Evolutionary conservation across 2,888 invertebrate genomes (phyloP).

Genomic region (Drosophila suboccidentalis): DNA sequence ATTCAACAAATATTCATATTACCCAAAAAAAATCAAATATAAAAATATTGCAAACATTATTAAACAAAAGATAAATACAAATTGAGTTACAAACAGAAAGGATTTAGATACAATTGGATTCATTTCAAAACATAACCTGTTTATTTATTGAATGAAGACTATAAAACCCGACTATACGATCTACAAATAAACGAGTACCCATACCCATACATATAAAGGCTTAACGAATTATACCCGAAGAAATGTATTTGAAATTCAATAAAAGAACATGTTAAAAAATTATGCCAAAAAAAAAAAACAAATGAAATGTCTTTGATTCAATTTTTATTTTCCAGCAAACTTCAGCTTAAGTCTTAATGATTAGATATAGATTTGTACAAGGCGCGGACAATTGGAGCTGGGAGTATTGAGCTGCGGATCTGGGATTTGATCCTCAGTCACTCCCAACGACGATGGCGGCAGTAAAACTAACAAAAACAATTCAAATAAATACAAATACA

Average conservation of each 20-base stretch:
- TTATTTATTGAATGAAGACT: constrained; percentile 22
- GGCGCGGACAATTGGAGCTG: constrained; percentile 47
- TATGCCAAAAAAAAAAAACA: constrained; percentile 52
- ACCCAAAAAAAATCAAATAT: constrained; percentile 13
- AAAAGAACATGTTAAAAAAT: constrained; percentile 76
- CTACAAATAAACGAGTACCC: constrained; percentile 48
- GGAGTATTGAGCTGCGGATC: constrained; percentile 7
- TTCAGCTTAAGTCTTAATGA: constrained; percentile 67
- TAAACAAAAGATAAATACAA: background rate
- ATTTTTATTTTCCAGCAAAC: constrained; percentile 31
- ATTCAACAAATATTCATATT: constrained; percentile 31
- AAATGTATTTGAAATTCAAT: constrained; percentile 80
- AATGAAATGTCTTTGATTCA: constrained; percentile 18
- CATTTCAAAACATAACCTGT: constrained; percentile 10
- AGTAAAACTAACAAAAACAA: constrained; percentile 53
- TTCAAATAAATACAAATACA: constrained; percentile 63
- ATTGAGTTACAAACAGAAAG: constrained; percentile 11
- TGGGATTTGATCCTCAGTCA: constrained; percentile 2
- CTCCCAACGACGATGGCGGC: constrained; percentile 62
- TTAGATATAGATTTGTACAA: constrained; percentile 76
- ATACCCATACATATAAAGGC: constrained; percentile 48
- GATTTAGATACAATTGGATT: constrained; percentile 9
- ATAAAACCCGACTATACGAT: constrained; percentile 51
- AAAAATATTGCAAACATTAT: constrained; percentile 9
- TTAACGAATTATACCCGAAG: constrained; percentile 71